A percentile compares a stretch with the other conserved stretches of the same genome.
phyloP scores from a whole-genome alignment of 2,797 vertebrate species.

The Periparus ater region DNA sequence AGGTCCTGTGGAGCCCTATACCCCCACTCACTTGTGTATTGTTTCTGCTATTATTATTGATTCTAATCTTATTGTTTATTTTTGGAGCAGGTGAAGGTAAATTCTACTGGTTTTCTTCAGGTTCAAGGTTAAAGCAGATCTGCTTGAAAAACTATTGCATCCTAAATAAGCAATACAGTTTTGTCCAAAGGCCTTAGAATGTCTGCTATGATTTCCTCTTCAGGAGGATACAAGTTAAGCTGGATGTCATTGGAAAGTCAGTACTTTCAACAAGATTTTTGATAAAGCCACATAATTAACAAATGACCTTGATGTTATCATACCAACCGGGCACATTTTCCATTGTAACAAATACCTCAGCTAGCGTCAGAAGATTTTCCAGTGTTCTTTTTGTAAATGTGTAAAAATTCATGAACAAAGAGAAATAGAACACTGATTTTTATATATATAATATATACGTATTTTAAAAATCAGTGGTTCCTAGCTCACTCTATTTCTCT shows the following conservation, averaged over 20 bases:
- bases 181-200: background rate
- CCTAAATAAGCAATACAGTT: slow-evolving; percentile 10
- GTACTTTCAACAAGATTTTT: slow-evolving; percentile 59
- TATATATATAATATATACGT: background rate
- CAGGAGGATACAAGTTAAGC: background rate
- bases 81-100: background rate
- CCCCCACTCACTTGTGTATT: background rate
- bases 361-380: background rate
- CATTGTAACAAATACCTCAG: background rate
- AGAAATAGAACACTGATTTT: background rate
- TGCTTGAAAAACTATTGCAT: background rate
- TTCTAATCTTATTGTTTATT: slow-evolving; percentile 7
- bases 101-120: background rate
- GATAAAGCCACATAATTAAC: slow-evolving; percentile 64
- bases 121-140: slow-evolving; percentile 20
- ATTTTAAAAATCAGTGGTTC: background rate
- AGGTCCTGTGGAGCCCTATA: background rate
- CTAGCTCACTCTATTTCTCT: background rate
- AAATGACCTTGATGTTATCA: slow-evolving; percentile 52
- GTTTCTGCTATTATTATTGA: background rate
- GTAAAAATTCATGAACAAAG: background rate
- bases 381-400: background rate
- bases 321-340: slow-evolving; percentile 6
- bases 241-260: slow-evolving; percentile 45
- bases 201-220: background rate